Evolutionary conservation across 2,888 invertebrate species (phyloP).

Genomic region (Eupithecia subfuscata): DNA sequence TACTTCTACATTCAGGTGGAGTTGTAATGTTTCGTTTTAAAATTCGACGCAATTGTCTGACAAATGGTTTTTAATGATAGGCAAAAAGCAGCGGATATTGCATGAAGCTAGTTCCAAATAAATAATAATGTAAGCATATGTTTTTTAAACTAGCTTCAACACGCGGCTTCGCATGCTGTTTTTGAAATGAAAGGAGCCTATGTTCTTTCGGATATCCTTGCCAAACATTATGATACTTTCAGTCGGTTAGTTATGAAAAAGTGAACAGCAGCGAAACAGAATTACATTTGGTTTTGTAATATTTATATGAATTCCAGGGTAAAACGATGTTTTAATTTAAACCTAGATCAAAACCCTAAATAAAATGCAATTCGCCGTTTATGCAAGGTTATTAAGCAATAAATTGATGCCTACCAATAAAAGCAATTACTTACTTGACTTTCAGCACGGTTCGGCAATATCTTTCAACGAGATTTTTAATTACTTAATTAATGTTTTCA

Average conservation of each 20-base stretch:
- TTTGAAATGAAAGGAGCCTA: no score
- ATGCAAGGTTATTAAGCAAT: neutral
- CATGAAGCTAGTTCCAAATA: no score
- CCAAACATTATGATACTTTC: neutral
- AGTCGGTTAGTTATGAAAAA: neutral
- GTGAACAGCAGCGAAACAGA: neutral
- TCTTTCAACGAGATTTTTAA: neutral
- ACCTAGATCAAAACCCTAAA: neutral
- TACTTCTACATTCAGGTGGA: neutral
- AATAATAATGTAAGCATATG: no score
- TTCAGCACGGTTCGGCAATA: neutral
- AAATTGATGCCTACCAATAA: neutral
- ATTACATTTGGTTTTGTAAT: neutral
- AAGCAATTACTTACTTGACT: constrained; percentile 3
- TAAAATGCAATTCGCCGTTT: neutral
- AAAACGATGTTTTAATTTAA: neutral
- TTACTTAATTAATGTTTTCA: constrained; percentile 1
- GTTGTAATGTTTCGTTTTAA: neutral
- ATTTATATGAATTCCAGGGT: neutral
- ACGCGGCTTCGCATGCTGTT: no score
- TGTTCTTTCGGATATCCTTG: neutral
- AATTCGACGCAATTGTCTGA: neutral
- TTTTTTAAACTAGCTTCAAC: no score
- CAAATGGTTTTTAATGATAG: neutral
- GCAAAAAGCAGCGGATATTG: neutral